A percentile compares a stretch with the other conserved stretches of the same genome.
phyloP scores from a whole-genome alignment of 2,888 invertebrate species.

The Altica lythri region DNA sequence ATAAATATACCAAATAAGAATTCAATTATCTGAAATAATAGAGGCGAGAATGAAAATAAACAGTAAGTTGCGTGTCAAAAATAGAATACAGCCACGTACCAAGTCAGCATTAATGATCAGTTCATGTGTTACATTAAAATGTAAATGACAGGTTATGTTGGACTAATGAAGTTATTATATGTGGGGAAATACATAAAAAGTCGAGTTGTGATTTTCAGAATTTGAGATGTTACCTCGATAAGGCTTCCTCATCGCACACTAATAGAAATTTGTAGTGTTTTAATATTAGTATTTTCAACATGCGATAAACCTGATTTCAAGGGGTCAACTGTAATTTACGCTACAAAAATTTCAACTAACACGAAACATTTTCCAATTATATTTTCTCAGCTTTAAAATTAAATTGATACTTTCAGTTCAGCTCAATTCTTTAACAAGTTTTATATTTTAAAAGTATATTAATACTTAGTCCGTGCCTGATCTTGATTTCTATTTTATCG shows the following conservation, averaged over 20 bases:
- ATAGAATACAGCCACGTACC: slow-evolving; percentile 28
- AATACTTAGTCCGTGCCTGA: too few relatives aligned
- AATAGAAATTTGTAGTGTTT: slow-evolving; percentile 31
- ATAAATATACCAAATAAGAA: slow-evolving; percentile 44
- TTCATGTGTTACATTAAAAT: slow-evolving; percentile 36
- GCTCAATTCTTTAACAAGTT: too few relatives aligned
- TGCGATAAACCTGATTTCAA: slow-evolving; percentile 16
- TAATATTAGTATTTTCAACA: slow-evolving; percentile 23
- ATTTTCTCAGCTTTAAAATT: too few relatives aligned
- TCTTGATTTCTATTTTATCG: too few relatives aligned
- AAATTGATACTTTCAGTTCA: too few relatives aligned
- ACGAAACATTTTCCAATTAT: slow-evolving; percentile 3
- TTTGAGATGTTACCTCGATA: slow-evolving; percentile 23
- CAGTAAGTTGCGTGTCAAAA: slow-evolving; percentile 32
- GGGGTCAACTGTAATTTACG: slow-evolving; percentile 11
- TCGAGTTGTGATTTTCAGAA: slow-evolving; percentile 23
- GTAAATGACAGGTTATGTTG: slow-evolving; percentile 34
- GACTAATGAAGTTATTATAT: slow-evolving; percentile 36
- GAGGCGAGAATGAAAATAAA: slow-evolving; percentile 32
- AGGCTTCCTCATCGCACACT: slow-evolving; percentile 21
- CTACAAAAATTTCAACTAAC: slow-evolving; percentile 6
- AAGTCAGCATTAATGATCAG: slow-evolving; percentile 28
- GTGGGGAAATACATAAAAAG: slow-evolving; percentile 30
- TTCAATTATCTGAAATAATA: slow-evolving; percentile 41
- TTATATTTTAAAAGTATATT: too few relatives aligned